phyloP scores from a whole-genome alignment of 2,113 vertebrate species.

The Benitochromis conjunctus region DNA sequence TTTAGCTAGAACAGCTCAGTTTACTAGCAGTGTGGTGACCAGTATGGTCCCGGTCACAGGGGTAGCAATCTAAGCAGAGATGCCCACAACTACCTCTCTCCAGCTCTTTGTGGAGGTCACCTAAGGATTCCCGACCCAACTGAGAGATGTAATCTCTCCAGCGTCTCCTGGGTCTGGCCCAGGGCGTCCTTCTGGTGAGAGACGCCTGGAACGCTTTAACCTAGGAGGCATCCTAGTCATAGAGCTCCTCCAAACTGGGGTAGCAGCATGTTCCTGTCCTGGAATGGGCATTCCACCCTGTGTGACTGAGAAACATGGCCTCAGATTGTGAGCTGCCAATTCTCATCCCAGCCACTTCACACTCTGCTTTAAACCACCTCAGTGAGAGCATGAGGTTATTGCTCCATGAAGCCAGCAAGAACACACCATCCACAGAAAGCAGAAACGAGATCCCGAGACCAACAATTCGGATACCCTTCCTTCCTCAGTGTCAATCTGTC shows the following conservation, averaged over 20 bases:
- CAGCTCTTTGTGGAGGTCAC: neutral
- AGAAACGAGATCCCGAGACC: neutral
- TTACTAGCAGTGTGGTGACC: neutral
- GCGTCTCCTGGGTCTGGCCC: neutral
- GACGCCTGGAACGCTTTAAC: neutral
- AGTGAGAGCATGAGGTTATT: neutral
- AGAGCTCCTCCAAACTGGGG: neutral
- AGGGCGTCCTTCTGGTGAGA: neutral
- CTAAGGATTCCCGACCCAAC: neutral
- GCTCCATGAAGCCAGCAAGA: neutral
- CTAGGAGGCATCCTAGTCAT: neutral
- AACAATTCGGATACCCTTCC: neutral
- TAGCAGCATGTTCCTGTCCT: neutral
- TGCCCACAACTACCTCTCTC: fast-evolving
- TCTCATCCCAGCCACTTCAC: neutral
- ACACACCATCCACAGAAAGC: neutral
- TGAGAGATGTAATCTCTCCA: neutral
- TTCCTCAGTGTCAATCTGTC: neutral
- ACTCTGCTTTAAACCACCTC: neutral
- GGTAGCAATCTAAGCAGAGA: neutral
- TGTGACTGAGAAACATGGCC: neutral
- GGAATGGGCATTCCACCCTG: neutral
- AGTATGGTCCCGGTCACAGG: neutral
- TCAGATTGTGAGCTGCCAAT: neutral
- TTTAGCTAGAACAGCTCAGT: neutral